Percentiles rank a stretch among this genome's conserved stretches.
phyloP scores from a whole-genome alignment of 35 echinoderm and acorn worm genomes.

The Lytechinus variegatus region DNA sequence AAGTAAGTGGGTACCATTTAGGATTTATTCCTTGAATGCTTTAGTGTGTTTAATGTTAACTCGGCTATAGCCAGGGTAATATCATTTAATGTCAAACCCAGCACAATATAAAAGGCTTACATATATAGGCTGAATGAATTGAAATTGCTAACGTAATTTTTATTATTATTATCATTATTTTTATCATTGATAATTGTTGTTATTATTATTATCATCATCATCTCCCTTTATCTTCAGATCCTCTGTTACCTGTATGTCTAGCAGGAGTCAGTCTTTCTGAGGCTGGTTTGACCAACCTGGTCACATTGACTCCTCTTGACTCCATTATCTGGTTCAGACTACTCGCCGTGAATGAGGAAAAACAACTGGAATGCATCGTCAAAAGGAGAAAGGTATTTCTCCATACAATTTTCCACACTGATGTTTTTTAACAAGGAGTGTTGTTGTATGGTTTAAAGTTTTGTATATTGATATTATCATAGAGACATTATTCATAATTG shows the following conservation, averaged over 20 bases:
- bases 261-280: neutral
- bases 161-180: too few species aligned
- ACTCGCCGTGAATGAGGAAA: neutral
- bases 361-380: constrained; percentile 23
- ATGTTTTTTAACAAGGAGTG: too few species aligned
- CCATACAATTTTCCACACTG: too few species aligned
- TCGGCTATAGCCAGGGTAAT: too few species aligned
- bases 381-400: constrained; percentile 9
- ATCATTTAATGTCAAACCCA: too few species aligned
- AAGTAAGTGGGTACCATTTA: too few species aligned
- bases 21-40: too few species aligned
- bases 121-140: too few species aligned
- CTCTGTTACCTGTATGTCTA: neutral
- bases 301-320: neutral
- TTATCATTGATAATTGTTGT: too few species aligned
- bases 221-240: neutral
- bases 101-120: too few species aligned
- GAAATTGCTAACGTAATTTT: neutral
- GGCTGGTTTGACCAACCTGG: neutral
- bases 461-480: neutral
- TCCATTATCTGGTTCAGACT: constrained; percentile 14
- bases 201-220: too few species aligned
- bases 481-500: neutral
- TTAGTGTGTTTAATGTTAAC: too few species aligned
- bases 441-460: neutral